phyloP scores from a whole-genome alignment of 2,797 vertebrate species.

The Phrynocephalus guinanensis region DNA sequence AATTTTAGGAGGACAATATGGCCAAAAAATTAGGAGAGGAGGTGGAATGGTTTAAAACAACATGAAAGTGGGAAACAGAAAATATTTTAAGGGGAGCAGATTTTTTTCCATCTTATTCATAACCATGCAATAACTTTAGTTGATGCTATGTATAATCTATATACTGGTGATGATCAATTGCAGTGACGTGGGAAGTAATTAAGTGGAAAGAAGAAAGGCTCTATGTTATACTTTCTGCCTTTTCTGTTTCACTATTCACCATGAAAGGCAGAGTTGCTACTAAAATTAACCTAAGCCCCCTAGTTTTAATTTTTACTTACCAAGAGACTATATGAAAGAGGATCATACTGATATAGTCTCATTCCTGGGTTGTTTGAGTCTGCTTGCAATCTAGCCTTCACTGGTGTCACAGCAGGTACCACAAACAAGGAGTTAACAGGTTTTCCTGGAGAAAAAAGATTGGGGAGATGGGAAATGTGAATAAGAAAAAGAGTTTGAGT shows the following conservation, averaged over 20 bases:
- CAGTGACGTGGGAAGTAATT: not conserved
- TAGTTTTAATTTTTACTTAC: conserved; percentile 76
- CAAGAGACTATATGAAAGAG: conserved; percentile 78
- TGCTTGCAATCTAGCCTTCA: conserved; percentile 77
- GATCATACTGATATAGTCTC: conserved; percentile 87
- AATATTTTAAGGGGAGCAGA: not conserved
- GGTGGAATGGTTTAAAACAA: not conserved
- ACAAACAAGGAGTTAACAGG: conserved; percentile 91
- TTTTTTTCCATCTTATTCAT: not conserved
- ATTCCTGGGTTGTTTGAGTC: conserved; percentile 92
- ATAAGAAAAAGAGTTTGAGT: not conserved
- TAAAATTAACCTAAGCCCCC: conserved; percentile 23
- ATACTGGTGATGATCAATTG: not conserved
- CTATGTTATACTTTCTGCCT: conserved; percentile 3
- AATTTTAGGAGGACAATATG: not conserved
- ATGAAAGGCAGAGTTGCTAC: conserved; percentile 16
- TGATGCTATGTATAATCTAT: not conserved
- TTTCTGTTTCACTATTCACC: not conserved
- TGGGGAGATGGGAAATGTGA: not conserved
- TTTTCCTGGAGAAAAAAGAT: conserved; percentile 75
- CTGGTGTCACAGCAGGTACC: conserved; percentile 92
- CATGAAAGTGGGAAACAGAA: not conserved
- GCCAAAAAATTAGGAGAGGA: not conserved
- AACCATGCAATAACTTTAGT: not conserved
- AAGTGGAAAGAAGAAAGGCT: not conserved